phyloP scores from a whole-genome alignment of 2,113 vertebrate genomes.

The Prionailurus viverrinus region DNA sequence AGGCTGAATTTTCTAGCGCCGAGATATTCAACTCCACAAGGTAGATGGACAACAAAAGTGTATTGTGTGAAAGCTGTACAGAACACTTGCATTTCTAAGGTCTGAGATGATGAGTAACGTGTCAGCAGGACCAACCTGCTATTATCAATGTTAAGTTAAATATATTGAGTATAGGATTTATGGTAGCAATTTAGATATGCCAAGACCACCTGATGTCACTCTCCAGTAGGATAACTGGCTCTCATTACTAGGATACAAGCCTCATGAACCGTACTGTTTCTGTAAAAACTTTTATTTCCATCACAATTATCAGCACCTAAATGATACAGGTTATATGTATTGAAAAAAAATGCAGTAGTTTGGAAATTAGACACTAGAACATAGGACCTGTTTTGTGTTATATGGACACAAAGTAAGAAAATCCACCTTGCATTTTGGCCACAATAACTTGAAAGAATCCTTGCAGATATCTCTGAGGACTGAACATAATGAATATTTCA shows the following conservation, averaged over 20 bases:
- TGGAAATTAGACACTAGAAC: background rate
- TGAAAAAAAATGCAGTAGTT: background rate
- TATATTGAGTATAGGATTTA: slow-evolving; percentile 66
- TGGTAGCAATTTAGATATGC: slow-evolving; percentile 61
- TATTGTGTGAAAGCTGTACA: background rate
- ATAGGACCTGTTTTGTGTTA: background rate
- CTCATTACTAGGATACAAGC: background rate
- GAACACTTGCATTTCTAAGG: slow-evolving; percentile 21
- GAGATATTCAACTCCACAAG: background rate
- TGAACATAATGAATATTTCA: slow-evolving; percentile 57
- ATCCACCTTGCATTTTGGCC: background rate
- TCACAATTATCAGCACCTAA: background rate
- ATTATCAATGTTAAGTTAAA: slow-evolving; percentile 62
- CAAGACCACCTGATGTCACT: slow-evolving; percentile 77
- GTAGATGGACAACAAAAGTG: background rate
- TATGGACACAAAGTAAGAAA: slow-evolving; percentile 1
- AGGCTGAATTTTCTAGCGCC: background rate
- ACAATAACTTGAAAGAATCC: slow-evolving; percentile 56
- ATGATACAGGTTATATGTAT: background rate
- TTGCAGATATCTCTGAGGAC: slow-evolving; percentile 62
- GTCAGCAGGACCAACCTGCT: background rate
- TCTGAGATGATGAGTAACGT: background rate
- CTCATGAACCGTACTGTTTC: slow-evolving; percentile 13
- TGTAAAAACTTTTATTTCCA: background rate
- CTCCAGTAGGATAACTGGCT: slow-evolving; percentile 63